Base-by-base conservation (phyloP, 2,797 vertebrate species). In the Podarcis siculus region DNA sequence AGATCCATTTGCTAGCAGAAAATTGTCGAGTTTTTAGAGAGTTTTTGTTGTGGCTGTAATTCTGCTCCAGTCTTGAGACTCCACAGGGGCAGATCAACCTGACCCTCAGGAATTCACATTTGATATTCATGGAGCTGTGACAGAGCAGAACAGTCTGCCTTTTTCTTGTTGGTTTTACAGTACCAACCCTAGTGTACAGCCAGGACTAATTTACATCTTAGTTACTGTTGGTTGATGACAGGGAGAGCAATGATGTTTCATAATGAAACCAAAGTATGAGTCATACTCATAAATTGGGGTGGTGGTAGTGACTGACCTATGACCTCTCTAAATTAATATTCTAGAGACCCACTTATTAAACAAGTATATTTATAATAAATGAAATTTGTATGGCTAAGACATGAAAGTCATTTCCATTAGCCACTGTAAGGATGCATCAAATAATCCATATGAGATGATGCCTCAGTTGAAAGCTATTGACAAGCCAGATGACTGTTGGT, bases 361-460 rank as follows among this genome's bases (percentile, higher is more conserved):
- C 37, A 87, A 81, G 79, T 78, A 69, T 61, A 76, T 85, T 81
- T 79, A 73, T 67, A 88, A 88, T 61, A 85, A 88, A 86, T 79
- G 67, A 86, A 86, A 79, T 10, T 64, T 82, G n/a, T 61, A 45
- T 42, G 66, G 35, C 19, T 84, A 30, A 39, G 64, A 75, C 19
- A 69, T 5, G 55, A 37, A 82, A 82, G 32, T 45, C 35, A 35
- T 82, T 90, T 58, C 69, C 13, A 82, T 23, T 87, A 75, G 39
- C 58, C n/a, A 85, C 15, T 76, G 78, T 32, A 55, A 87, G 12
- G 37, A 58, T 61, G 32, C 64, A 77, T 78, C 64, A 37, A 49
- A 55, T 67, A 82, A 55, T 86, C 72, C 15, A 66, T 66, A 32
- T 71, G 12, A 64, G 23, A 79, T 35, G 7, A 79, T 45, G 7